Base-by-base conservation (phyloP, 2,888 invertebrate genomes). In the Alviniconcha strummeri region DNA sequence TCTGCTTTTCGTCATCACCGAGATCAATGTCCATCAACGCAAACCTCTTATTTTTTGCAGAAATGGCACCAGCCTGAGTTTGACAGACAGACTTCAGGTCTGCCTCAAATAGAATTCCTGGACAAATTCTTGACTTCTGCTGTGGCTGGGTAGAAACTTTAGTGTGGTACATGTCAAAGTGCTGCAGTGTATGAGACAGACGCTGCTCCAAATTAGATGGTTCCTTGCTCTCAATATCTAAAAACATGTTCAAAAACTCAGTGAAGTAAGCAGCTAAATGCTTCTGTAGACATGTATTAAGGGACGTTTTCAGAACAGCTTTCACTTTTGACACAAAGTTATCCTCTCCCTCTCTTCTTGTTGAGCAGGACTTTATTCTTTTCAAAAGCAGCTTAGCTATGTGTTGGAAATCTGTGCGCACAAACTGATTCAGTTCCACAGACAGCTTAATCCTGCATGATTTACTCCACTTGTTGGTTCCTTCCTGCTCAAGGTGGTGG, bases 111-210 rank as follows among this genome's bases (percentile, higher is more conserved):
- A 88, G 69, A 55, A 87, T 17, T 5, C 88, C 87, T 67, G 74
- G 19, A n/a, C 85, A 17, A 4, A 83, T 54, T 57, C 79, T 85
- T 7, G 89, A 88, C 19, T 86, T 84, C 55, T 82, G 81, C 76
- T 87, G 89, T 15, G 88, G 84, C 13, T 85, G 84, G 64, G 84
- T 86, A 11, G 86, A 79, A 11, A 86, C 84, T 87, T 89, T 89
- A 13, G 88, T 80, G 72, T 83, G 82, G 19, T 89, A 54, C n/a
- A 80, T 60, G 56, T 85, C 84, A 82, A 88, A 89, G 52, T 88
- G 83, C 13, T 87, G 83, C 6, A 85, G 60, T 11, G 87, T 64
- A 64, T 84, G 83, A 67, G 64, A 54, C 9, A 84, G 57, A 52
- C n/a, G 69, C 54, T 6, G 7, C 60, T 80, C n/a, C 13, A 67